phyloP scores from a whole-genome alignment of 2,888 invertebrate species.

The Volucella inflata region DNA sequence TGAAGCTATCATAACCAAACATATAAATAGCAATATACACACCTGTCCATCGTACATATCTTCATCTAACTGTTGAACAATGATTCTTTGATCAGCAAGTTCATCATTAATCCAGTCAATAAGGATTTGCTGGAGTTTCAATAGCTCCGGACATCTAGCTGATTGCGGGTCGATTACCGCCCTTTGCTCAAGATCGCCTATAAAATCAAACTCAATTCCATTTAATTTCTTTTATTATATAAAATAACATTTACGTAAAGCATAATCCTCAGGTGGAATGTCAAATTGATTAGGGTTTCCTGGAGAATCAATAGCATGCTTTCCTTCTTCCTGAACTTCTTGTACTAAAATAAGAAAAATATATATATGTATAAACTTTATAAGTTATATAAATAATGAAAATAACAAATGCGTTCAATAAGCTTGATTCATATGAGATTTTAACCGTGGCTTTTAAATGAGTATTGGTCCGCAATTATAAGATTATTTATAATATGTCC shows the following conservation, averaged over 20 bases:
- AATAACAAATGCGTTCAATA: background rate
- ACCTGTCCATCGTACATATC: constrained; percentile 99
- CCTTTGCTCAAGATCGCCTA: constrained; percentile 98
- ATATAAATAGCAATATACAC: background rate
- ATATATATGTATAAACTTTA: background rate
- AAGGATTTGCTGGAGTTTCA: constrained; percentile 92
- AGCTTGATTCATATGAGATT: too few relatives aligned
- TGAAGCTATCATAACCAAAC: too few relatives aligned
- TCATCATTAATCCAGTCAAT: constrained; percentile 99
- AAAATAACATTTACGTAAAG: constrained; percentile 87
- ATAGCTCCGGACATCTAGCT: constrained; percentile 93
- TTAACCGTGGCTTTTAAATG: too few relatives aligned
- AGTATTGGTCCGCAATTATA: too few relatives aligned
- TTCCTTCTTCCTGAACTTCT: constrained; percentile 97
- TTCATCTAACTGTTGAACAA: constrained; percentile 97
- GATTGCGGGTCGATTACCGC: constrained; percentile 97
- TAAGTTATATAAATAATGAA: background rate
- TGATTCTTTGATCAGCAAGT: constrained; percentile 96
- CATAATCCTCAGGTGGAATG: constrained; percentile 96
- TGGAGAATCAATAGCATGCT: constrained; percentile 98
- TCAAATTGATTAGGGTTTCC: constrained; percentile 94
- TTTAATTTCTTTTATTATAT: background rate
- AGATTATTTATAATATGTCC: background rate
- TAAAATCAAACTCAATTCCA: background rate
- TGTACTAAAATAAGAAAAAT: constrained; percentile 87